Conservation (phyloP, 2,888 invertebrate genomes). For the Eurytoma adleriae region DNA sequence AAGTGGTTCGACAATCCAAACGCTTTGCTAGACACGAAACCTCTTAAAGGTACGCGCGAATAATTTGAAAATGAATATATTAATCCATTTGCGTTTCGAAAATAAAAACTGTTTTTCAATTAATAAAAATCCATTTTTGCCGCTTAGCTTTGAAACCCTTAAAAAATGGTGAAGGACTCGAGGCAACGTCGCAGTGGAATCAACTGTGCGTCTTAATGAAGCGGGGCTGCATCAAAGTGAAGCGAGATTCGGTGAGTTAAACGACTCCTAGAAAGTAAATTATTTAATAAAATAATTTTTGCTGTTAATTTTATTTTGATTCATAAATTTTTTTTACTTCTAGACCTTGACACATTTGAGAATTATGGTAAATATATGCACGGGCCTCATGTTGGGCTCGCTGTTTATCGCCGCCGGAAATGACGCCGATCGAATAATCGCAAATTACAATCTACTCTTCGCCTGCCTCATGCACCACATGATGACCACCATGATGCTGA, state of each 20-base stretch:
- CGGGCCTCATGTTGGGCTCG: slow-evolving; percentile 87
- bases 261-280: too few relatives aligned
- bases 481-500: slow-evolving; percentile 94
- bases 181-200: slow-evolving; percentile 84
- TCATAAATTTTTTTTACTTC: slow-evolving; percentile 47
- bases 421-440: slow-evolving; percentile 86
- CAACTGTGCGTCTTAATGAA: slow-evolving; percentile 84
- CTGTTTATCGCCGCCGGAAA: slow-evolving; percentile 86
- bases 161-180: slow-evolving; percentile 71
- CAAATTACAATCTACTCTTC: slow-evolving; percentile 92
- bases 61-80: not conserved
- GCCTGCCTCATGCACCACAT: slow-evolving; percentile 95
- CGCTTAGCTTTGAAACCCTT: slow-evolving; percentile 63
- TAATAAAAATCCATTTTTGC: not conserved
- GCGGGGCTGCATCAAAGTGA: slow-evolving; percentile 85
- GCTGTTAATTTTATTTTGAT: too few relatives aligned
- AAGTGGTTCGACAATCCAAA: slow-evolving; percentile 83
- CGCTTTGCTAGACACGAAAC: slow-evolving; percentile 79
- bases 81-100: not conserved
- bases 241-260: slow-evolving; percentile 82
- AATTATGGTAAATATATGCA: slow-evolving; percentile 84
- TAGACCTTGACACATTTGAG: slow-evolving; percentile 88
- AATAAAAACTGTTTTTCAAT: not conserved
- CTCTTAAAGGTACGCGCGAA: slow-evolving; percentile 75
- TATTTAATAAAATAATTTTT: too few relatives aligned